Evolutionary conservation across 2,888 invertebrate species (phyloP).

Genomic region (Eupeodes latifasciatus): DNA sequence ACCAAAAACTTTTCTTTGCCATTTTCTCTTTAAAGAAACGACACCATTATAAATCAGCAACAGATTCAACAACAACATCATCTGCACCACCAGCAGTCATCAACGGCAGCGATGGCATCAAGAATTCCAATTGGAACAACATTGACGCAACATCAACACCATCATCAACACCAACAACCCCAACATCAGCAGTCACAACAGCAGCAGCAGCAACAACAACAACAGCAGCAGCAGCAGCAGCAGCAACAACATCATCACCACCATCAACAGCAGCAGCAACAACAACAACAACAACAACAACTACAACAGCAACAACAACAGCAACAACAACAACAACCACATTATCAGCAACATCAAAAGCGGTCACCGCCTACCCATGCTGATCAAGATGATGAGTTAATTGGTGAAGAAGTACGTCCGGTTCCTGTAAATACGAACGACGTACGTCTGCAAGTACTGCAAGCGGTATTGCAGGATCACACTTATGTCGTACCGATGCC

Average conservation of each 20-base stretch:
- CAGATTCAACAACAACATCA: constrained; percentile 44
- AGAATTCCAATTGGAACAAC: constrained; percentile 70
- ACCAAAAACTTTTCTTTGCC: neutral
- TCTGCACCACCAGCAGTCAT: constrained; percentile 51
- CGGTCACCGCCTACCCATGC: constrained; percentile 60
- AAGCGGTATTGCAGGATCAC: constrained; percentile 83
- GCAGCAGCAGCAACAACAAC: constrained; percentile 33
- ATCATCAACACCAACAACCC: constrained; percentile 55
- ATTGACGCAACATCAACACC: constrained; percentile 45
- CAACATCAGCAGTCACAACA: constrained; percentile 22
- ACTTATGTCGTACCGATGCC: constrained; percentile 82
- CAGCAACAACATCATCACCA: constrained; percentile 55
- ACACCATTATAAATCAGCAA: constrained; percentile 63
- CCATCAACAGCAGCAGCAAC: constrained; percentile 26
- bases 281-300: constrained; percentile 15
- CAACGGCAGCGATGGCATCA: constrained; percentile 59
- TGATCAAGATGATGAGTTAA: constrained; percentile 82
- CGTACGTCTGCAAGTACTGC: constrained; percentile 81
- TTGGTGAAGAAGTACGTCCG: constrained; percentile 83
- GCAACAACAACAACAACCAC: constrained; percentile 12
- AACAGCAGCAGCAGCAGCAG: neutral
- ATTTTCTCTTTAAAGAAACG: constrained; percentile 58
- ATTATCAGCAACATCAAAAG: constrained; percentile 41
- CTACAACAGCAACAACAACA: constrained; percentile 24
- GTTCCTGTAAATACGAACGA: constrained; percentile 82